Conservation (phyloP, 2,888 invertebrate species). For the Lasioglossum leucozonium region DNA sequence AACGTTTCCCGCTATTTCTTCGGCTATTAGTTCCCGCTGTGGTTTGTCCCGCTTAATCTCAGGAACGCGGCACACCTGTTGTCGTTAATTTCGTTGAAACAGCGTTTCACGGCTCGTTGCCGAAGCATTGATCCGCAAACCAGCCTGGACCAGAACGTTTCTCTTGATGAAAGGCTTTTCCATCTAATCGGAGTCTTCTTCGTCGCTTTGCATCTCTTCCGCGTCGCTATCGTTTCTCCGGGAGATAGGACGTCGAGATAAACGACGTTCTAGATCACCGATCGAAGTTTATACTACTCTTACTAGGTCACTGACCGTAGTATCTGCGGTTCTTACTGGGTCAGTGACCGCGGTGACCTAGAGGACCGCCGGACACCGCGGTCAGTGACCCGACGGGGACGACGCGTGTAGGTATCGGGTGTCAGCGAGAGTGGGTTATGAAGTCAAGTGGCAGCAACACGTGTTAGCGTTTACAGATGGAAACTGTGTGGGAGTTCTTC, state of each 20-base stretch:
- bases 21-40: background rate
- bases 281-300: background rate
- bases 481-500: background rate
- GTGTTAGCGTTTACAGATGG: background rate
- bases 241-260: background rate
- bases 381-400: background rate
- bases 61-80: constrained; percentile 14
- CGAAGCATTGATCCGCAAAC: background rate
- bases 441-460: constrained; percentile 4
- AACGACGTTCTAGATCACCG: background rate
- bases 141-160: background rate
- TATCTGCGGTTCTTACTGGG: background rate
- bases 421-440: background rate
- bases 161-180: background rate
- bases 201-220: background rate
- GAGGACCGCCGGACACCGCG: background rate
- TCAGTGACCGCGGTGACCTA: background rate
- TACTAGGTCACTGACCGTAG: background rate
- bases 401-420: background rate
- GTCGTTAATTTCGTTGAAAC: constrained; percentile 7
- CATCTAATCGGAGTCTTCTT: background rate
- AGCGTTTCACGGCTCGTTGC: background rate
- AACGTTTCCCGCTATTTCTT: background rate
- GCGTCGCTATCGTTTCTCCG: background rate
- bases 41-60: constrained; percentile 2